Evolutionary conservation across 2,113 vertebrate species (phyloP), one percentile per base, ranked within the genome.

Genomic region (Colossoma macropomum): DNA sequence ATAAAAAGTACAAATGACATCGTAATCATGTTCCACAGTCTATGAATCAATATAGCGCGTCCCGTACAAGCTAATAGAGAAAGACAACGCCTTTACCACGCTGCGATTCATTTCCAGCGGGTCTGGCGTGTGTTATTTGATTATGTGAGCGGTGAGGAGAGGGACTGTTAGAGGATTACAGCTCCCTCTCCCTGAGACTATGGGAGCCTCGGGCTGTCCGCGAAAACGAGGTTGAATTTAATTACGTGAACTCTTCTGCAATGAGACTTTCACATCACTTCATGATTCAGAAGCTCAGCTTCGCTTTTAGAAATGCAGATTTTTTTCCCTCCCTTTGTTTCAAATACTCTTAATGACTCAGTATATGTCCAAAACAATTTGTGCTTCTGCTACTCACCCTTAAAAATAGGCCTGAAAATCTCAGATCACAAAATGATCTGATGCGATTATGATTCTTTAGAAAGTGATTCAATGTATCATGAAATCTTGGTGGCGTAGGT

Each of bases 201-300:
- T 16, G 19, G 60, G 59, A 74, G 80, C 80, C 84, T 75, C 75
- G 0, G 34, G 80, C 75, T 75, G n/a, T 17, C 34, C 4, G 48
- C 17, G 54, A 74, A 77, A 86, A 82, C 32, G 52, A 75, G 69
- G 84, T 27, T 69, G 50, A 75, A 86, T 82, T 86, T 82, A 86
- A 86, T 86, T 86, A 86, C 34, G 52, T 48, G 75, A 69, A 62
- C 75, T 78, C n/a, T n/a, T 59, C 23, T 60, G 50, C 59, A 79
- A 48, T 11, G n/a, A 34, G 50, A 78, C 80, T 32, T 63, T 73
- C 56, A 71, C 52, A 50, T 75, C 56, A 25, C 16, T 79, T 62
- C 75, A 75, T 74, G 75, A 38, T 62, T 11, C 10, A 23, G 34
- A 23, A 56, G 19, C 77, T 66, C 34, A 11, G 4, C 10, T 3